Percentiles rank a stretch among this genome's conserved stretches.
Conservation (phyloP, 2,888 invertebrate genomes). For the Petrolisthes cinctipes region DNA sequence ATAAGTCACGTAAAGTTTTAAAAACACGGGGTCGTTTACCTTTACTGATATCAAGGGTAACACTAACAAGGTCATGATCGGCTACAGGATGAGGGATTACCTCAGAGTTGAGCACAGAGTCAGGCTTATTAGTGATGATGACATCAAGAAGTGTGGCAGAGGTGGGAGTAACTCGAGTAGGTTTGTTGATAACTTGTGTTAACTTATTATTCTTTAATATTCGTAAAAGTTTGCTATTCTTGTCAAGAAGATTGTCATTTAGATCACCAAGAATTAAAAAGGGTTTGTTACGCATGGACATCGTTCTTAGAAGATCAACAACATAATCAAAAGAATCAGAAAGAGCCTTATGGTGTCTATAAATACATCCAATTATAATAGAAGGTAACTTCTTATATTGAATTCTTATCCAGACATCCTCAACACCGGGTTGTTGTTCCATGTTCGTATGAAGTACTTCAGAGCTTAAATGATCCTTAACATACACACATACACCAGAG, state of each 20-base stretch:
- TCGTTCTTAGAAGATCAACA: background rate
- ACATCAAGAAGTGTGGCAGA: background rate
- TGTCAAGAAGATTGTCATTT: conserved; percentile 1
- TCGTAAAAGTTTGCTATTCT: background rate
- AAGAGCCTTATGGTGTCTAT: background rate
- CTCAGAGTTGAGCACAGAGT: conserved; percentile 4
- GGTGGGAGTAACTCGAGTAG: background rate
- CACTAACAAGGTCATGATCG: conserved; percentile 3
- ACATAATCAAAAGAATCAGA: background rate
- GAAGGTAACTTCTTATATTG: conserved; percentile 6
- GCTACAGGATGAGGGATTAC: conserved; percentile 2
- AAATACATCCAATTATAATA: conserved; percentile 12
- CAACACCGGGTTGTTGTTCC: background rate
- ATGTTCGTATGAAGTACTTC: background rate
- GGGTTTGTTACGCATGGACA: background rate
- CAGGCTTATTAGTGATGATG: conserved; percentile 11
- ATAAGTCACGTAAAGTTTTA: conserved; percentile 1
- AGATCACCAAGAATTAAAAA: conserved; percentile 1
- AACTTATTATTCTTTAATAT: conserved; percentile 6
- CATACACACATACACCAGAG: background rate
- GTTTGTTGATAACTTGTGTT: background rate
- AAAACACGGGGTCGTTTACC: background rate
- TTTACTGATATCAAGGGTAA: conserved; percentile 1
- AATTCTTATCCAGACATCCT: conserved; percentile 8
- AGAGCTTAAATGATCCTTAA: background rate